Percentiles rank a stretch among this genome's conserved stretches.
phyloP scores from a whole-genome alignment of 2,113 vertebrate genomes.

The Tyto alba region DNA sequence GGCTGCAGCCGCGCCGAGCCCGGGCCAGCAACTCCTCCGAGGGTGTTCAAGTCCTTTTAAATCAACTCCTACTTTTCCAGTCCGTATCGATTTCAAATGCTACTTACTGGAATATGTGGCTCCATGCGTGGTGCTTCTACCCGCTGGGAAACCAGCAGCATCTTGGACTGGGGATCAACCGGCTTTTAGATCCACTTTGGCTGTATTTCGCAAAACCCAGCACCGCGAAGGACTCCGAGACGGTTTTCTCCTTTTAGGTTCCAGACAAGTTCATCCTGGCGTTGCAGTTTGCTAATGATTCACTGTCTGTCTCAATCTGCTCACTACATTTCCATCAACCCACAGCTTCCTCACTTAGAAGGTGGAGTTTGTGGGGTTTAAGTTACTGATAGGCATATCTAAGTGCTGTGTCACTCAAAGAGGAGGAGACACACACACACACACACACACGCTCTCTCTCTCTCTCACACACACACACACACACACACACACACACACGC shows the following conservation, averaged over 20 bases:
- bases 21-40: not conserved
- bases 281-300: slow-evolving; percentile 76
- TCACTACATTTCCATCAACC: slow-evolving; percentile 79
- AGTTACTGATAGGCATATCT: slow-evolving; percentile 84
- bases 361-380: slow-evolving; percentile 82
- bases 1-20: not conserved
- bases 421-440: slow-evolving; percentile 79
- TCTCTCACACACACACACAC: not conserved
- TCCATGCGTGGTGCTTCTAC: slow-evolving; percentile 81
- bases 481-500: not conserved
- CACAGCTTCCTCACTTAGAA: slow-evolving; percentile 82
- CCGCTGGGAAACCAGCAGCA: slow-evolving; percentile 82
- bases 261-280: slow-evolving; percentile 82
- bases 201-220: slow-evolving; percentile 62
- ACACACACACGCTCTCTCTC: not conserved
- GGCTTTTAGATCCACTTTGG: slow-evolving; percentile 78
- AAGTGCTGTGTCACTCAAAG: slow-evolving; percentile 78
- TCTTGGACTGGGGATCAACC: slow-evolving; percentile 72
- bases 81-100: not conserved
- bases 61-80: not conserved
- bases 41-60: not conserved
- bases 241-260: slow-evolving; percentile 72
- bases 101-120: slow-evolving; percentile 76
- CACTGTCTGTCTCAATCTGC: slow-evolving; percentile 79
- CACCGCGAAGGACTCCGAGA: slow-evolving; percentile 43